Conservation (phyloP, 2,113 vertebrate genomes). For the Pangasianodon hypophthalmus region DNA sequence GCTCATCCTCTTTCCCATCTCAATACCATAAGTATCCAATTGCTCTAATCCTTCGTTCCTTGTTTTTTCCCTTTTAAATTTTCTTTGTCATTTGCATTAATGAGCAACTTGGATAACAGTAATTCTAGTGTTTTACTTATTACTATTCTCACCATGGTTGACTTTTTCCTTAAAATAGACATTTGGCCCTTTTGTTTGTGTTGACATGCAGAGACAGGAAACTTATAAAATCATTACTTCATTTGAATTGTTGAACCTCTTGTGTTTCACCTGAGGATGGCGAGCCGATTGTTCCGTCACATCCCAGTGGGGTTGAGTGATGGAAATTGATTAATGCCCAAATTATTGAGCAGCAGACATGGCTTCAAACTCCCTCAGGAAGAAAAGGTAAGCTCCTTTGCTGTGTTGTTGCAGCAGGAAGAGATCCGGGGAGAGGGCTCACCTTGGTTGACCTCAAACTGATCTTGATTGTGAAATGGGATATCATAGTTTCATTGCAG, state of each 20-base stretch:
- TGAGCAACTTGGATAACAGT: too few relatives aligned
- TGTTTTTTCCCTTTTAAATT: too few relatives aligned
- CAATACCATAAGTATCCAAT: too few relatives aligned
- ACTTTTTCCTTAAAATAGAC: neutral
- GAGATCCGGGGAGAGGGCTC: neutral
- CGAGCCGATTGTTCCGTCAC: neutral
- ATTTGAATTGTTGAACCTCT: neutral
- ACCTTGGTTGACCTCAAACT: too few relatives aligned
- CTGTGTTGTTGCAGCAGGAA: neutral
- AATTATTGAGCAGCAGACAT: neutral
- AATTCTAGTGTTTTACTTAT: neutral
- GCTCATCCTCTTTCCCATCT: too few relatives aligned
- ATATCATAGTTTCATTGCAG: neutral
- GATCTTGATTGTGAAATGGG: neutral
- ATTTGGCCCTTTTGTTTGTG: neutral
- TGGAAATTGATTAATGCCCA: neutral
- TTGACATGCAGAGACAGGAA: neutral
- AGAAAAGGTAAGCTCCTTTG: neutral
- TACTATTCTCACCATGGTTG: neutral
- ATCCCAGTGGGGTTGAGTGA: neutral
- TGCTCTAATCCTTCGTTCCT: too few relatives aligned
- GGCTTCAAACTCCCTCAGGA: neutral
- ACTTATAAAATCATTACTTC: neutral
- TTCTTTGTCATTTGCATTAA: neutral
- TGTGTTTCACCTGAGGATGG: neutral